These are phyloP conservation scores for Phyllotreta striolata DNA, from an alignment of 2,888 invertebrate species.

Conservation along the genomic window DNA sequence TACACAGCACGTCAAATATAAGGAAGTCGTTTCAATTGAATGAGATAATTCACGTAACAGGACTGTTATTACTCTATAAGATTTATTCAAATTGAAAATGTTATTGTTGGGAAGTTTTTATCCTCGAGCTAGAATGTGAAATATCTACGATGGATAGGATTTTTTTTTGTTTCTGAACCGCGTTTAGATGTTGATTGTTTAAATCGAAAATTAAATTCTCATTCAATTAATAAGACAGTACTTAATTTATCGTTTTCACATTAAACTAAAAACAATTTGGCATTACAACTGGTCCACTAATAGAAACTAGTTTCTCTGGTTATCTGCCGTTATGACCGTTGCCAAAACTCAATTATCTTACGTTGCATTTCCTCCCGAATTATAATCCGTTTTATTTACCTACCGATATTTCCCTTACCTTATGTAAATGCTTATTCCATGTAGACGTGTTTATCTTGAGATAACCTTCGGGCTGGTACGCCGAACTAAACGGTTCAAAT, in stretches of 20 bases:
- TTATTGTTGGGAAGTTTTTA: constrained; percentile 8
- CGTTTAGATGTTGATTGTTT: too few species aligned
- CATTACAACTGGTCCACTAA: too few species aligned
- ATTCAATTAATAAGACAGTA: too few species aligned
- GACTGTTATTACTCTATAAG: constrained; percentile 10
- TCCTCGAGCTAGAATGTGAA: constrained; percentile 4
- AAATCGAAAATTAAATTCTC: too few species aligned
- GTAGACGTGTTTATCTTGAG: constrained; percentile 21
- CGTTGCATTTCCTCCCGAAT: constrained; percentile 10
- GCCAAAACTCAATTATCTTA: constrained; percentile 13
- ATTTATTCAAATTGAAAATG: constrained; percentile 22
- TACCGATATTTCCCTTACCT: constrained; percentile 15
- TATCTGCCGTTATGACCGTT: neutral
- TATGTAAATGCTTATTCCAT: constrained; percentile 20
- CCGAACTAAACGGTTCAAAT: constrained; percentile 22
- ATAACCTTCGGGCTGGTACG: constrained; percentile 16
- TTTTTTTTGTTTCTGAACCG: too few species aligned
- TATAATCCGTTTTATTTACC: constrained; percentile 16
- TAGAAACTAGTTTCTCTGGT: too few species aligned
- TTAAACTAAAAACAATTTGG: too few species aligned
- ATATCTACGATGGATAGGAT: neutral
- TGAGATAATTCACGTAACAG: constrained; percentile 13
- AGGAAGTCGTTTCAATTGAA: constrained; percentile 11
- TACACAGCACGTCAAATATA: constrained; percentile 2
- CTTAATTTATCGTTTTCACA: too few species aligned